Evolutionary conservation across 1,140 invertebrate species (phyloP), one percentile per base, ranked within the genome.

Genomic region (Diorhabda elongata): DNA sequence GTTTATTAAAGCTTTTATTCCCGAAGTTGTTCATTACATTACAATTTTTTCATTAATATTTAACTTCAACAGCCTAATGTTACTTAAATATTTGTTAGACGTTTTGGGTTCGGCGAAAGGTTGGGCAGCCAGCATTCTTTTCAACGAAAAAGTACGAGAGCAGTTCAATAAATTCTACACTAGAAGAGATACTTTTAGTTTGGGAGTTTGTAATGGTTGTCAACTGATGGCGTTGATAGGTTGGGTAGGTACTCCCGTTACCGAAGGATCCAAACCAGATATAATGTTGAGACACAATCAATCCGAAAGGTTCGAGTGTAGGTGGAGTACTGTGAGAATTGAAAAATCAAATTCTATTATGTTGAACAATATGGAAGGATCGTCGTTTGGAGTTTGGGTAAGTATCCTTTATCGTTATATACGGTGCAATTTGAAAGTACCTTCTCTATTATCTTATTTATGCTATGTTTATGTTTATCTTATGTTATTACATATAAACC

Each of bases 191-290:
- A 97, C 94, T 0, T 99, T 99, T 79, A 97, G 95, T 71, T 86
- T 99, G 59, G 97, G 97, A 57, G 93, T 99, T 6, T 99, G 97
- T 79, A 99, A 99, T 83, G 97, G 97, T 2, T 98, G 97, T 78
- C 97, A 99, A 78, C 81, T 99, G 57, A 95, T 98, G 92, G 92
- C 90, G 43, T 81, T 97, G 4, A 84, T 96, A 42, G 92, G 92
- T 4, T 95, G 91, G 90, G 82, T 95, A 45, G 80, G 74, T 0
- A 64, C 60, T 8, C 69, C 74, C 0, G 69, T 74, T n/a, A 73
- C 73, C 52, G 72, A 78, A 58, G 61, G 61, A 3, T 76, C 79
- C 66, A 79, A 83, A 67, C 83, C 87, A 4, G 87, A 92, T 61
- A 85, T 97, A 67, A 87, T 92, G 57, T 81, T 98, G 1, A 88